Conservation (phyloP, 2,797 vertebrate species). For the Gymnopithys bicolor region DNA sequence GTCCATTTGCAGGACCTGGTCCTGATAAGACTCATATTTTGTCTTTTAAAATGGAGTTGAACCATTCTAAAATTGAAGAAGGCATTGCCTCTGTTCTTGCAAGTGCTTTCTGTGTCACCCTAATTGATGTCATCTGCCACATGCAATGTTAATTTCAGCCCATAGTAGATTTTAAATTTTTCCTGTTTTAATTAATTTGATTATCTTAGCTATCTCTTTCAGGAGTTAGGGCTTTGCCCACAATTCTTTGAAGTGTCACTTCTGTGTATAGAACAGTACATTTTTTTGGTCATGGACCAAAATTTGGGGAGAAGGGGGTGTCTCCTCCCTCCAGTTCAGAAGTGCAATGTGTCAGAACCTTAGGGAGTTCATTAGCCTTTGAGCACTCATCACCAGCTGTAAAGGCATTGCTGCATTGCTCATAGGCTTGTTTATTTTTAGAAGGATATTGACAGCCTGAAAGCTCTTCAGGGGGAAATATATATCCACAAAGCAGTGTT, state of each 20-base stretch:
- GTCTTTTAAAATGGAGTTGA: neutral
- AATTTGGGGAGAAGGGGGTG: neutral
- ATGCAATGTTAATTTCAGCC: neutral
- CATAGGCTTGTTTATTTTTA: conserved; percentile 34
- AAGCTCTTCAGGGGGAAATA: neutral
- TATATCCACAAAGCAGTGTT: neutral
- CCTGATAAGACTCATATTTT: neutral
- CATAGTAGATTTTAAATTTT: neutral
- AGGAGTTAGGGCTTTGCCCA: neutral
- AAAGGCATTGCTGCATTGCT: conserved; percentile 21
- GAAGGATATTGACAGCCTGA: conserved; percentile 16
- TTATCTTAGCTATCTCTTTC: neutral
- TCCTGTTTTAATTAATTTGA: neutral
- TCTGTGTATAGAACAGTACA: neutral
- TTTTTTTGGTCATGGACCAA: neutral
- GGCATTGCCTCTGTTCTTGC: neutral
- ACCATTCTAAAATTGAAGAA: neutral
- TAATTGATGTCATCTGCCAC: neutral
- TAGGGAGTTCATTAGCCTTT: neutral
- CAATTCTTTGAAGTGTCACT: neutral
- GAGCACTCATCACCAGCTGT: neutral
- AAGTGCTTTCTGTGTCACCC: neutral
- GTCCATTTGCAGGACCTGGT: neutral
- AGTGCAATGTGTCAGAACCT: neutral
- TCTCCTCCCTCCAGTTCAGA: neutral